Percentiles rank a stretch among this genome's conserved stretches.
Evolutionary conservation across 2,113 vertebrate genomes (phyloP).

Genomic region (Heterocephalus glaber): DNA sequence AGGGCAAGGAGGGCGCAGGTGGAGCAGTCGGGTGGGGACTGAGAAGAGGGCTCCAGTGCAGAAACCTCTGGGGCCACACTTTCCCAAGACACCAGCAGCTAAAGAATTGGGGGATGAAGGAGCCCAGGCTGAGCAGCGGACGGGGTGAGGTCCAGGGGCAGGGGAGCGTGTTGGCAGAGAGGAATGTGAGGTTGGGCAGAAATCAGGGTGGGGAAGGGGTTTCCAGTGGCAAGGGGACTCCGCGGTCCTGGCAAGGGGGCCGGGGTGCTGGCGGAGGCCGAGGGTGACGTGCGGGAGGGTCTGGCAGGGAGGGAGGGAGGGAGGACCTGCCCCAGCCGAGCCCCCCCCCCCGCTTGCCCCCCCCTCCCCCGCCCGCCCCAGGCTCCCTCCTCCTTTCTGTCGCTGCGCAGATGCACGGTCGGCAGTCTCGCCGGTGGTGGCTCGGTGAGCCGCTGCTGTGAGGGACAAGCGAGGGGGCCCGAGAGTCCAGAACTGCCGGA

Average conservation of each 20-base stretch:
- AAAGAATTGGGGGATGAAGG: not conserved
- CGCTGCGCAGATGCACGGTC: not conserved
- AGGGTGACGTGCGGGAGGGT: constrained; percentile 57
- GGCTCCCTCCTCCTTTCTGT: constrained; percentile 64
- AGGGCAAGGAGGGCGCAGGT: not conserved
- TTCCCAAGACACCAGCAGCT: not conserved
- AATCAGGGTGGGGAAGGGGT: not conserved
- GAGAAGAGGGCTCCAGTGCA: not conserved
- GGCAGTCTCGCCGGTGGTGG: not conserved
- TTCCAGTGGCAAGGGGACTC: too few species aligned
- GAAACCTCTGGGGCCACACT: not conserved
- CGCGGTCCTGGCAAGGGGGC: too few species aligned
- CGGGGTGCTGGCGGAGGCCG: not conserved
- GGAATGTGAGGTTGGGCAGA: not conserved
- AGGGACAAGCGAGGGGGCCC: not conserved
- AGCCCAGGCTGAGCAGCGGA: not conserved
- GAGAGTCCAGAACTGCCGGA: not conserved
- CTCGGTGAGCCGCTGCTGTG: constrained; percentile 48
- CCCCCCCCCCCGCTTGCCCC: constrained; percentile 73
- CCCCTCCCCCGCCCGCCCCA: constrained; percentile 72
- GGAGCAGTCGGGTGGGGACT: not conserved
- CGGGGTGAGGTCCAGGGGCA: not conserved
- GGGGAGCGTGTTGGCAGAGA: not conserved
- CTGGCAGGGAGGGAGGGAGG: too few species aligned
- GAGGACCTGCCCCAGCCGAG: constrained; percentile 70